A percentile compares a stretch with the other conserved stretches of the same genome.
Evolutionary conservation across 1,140 invertebrate species (phyloP).

Genomic region (Macrocentrus cingulum): DNA sequence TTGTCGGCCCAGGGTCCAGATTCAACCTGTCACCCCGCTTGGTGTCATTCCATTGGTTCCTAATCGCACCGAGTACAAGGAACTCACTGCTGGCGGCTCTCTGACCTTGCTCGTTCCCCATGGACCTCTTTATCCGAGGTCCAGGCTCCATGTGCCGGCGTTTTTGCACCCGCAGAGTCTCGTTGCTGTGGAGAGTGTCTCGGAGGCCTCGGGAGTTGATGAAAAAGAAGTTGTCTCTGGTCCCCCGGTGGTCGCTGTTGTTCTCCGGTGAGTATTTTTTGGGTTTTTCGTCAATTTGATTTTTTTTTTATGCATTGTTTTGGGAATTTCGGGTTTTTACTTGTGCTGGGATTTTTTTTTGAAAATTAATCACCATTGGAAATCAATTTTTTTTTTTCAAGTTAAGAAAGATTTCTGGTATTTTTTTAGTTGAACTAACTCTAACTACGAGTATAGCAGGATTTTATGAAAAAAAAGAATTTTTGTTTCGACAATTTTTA

Average conservation of each 20-base stretch:
- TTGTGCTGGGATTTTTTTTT: too few relatives aligned
- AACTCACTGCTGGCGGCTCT: constrained; percentile 76
- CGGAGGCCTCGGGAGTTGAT: constrained; percentile 18
- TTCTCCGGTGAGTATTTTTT: constrained; percentile 71
- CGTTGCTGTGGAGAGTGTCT: neutral
- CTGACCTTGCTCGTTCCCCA: constrained; percentile 85
- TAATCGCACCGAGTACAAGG: constrained; percentile 77
- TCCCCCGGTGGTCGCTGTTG: constrained; percentile 71
- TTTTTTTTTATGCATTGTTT: neutral
- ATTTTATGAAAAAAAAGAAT: too few relatives aligned
- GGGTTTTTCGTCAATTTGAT: neutral
- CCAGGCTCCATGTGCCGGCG: constrained; percentile 83
- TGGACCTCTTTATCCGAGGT: constrained; percentile 81
- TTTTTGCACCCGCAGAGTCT: constrained; percentile 68
- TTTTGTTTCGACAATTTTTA: too few relatives aligned
- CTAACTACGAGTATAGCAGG: too few relatives aligned
- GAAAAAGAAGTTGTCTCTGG: constrained; percentile 59
- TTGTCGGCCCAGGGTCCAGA: constrained; percentile 74
- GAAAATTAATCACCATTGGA: too few relatives aligned
- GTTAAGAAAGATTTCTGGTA: too few relatives aligned
- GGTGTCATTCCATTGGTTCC: constrained; percentile 73
- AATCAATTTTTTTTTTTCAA: too few relatives aligned
- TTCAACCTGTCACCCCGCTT: constrained; percentile 74
- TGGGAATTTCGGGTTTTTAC: neutral
- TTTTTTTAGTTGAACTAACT: too few relatives aligned